Evolutionary conservation across 2,888 invertebrate species (phyloP).

Genomic region (Eristalis pertinax): DNA sequence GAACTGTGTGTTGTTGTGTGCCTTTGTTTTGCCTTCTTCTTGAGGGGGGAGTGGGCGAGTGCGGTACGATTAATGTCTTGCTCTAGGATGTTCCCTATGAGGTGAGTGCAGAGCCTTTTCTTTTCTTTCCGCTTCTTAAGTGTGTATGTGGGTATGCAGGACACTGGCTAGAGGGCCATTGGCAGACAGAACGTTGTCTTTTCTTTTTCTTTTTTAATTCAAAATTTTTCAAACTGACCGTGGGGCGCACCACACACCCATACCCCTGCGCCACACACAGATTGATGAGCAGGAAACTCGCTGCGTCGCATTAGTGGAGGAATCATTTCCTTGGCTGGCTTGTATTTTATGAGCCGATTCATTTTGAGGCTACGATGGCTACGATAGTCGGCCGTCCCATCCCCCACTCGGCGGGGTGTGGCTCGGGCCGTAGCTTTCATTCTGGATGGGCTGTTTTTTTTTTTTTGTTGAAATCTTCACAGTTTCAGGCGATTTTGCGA

Average conservation of each 20-base stretch:
- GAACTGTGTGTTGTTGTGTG: constrained; percentile 42
- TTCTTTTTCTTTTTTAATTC: constrained; percentile 47
- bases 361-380: constrained; percentile 22
- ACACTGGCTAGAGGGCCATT: constrained; percentile 71
- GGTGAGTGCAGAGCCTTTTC: constrained; percentile 49
- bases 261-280: constrained; percentile 5
- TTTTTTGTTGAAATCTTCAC: constrained; percentile 16
- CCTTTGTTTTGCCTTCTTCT: constrained; percentile 54
- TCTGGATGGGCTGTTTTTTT: background rate
- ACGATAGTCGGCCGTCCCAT: constrained; percentile 1
- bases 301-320: constrained; percentile 62
- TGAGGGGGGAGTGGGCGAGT: background rate
- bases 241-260: background rate
- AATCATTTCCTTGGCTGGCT: constrained; percentile 56
- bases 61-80: constrained; percentile 67
- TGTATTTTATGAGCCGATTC: constrained; percentile 25
- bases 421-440: background rate
- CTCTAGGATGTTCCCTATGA: constrained; percentile 49
- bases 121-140: constrained; percentile 26
- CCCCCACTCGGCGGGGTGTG: background rate
- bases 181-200: constrained; percentile 67
- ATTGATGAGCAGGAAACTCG: constrained; percentile 67
- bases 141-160: constrained; percentile 69
- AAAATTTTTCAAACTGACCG: constrained; percentile 23
- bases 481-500: background rate